phyloP scores from a whole-genome alignment of 2,113 vertebrate genomes.

The human region DNA sequence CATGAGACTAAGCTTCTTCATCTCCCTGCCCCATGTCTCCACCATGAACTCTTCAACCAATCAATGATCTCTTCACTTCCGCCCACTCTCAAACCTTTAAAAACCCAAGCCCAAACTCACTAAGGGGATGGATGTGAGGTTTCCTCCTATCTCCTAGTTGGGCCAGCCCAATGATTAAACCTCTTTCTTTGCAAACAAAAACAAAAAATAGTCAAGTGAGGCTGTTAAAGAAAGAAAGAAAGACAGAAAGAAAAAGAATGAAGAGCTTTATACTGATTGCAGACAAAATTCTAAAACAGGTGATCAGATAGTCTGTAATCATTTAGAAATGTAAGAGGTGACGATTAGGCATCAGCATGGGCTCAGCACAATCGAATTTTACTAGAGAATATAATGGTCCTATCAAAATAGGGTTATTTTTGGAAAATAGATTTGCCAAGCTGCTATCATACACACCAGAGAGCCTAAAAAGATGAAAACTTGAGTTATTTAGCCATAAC shows the following conservation, averaged over 20 bases:
- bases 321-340: constrained; percentile 5
- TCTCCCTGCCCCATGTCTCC: too few relatives aligned
- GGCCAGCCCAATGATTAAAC: too few relatives aligned
- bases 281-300: not conserved
- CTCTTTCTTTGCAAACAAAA: too few relatives aligned
- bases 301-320: not conserved
- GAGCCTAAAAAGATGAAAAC: constrained; percentile 2
- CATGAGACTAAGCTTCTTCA: too few relatives aligned
- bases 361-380: not conserved
- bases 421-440: not conserved
- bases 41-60: too few relatives aligned
- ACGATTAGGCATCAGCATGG: not conserved
- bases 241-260: not conserved
- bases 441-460: not conserved
- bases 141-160: too few relatives aligned
- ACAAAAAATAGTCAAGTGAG: too few relatives aligned
- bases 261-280: not conserved
- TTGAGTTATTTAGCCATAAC: not conserved
- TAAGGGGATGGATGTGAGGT: too few relatives aligned
- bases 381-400: not conserved
- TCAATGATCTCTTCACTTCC: too few relatives aligned
- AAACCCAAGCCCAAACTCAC: too few relatives aligned
- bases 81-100: too few relatives aligned
- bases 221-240: too few relatives aligned
- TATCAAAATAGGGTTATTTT: not conserved